Evolutionary conservation across 2,113 vertebrate species (phyloP), one percentile per base, ranked within the genome.

Genomic region (Forbesichthys papilliferus): DNA sequence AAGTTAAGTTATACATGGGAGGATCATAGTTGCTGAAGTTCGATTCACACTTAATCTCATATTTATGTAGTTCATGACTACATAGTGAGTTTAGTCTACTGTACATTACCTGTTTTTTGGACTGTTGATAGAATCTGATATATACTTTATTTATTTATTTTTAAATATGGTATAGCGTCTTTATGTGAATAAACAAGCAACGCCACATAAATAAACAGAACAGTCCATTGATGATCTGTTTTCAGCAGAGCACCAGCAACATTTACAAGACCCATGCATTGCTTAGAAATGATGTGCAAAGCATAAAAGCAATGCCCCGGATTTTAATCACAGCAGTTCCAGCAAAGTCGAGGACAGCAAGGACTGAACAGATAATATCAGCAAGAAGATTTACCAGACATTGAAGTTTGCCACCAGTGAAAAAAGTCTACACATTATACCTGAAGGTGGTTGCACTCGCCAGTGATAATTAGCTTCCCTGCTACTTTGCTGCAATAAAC

Each of bases 221-320:
- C 46, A 86, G 86, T 82, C 84, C 83, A 87, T 59, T 52, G 77
- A 46, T 1, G 88, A 71, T 86, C 87, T 87, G 85, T 88, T 89
- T 89, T 42, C 36, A 42, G 36, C 7, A 42, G 36, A 42, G 36
- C 36, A 66, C 64, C 27, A 13, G 12, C 11, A 68, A 53, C 56
- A 42, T 18, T 66, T 63, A 18, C 13, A 48, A 55, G 11, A 13
- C 13, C 12, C 53, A 48, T 9, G 2, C 20, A 57, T 61, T 53
- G 49, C 27, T 27, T 27, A 27, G 27, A 3, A 27, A 27, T 27
- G 27, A 3, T 27, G 27, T 27, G 27, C 27, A 27, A 27, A 27
- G 27, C 27, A 27, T 27, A 3, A 27, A 27, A 27, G 27, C 12
- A 27, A 65, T 66, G 7, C 36, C 34, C 33, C 34, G 9, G 14